Base-by-base conservation (phyloP, 2,888 invertebrate genomes). In the Tenthredo livida region DNA sequence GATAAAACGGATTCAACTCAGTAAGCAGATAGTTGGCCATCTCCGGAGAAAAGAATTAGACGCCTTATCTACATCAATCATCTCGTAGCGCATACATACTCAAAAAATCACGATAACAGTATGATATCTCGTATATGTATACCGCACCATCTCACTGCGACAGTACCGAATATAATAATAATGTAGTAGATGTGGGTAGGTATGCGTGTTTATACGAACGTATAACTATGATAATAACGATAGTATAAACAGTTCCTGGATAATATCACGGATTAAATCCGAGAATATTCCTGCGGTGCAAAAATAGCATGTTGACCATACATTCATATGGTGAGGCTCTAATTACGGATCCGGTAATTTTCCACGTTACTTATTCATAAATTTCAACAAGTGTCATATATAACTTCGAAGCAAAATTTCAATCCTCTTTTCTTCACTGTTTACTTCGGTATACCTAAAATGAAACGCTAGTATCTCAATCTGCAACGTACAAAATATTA, bases 201-300 rank as follows among this genome's bases (percentile, higher is more conserved):
- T 2, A 21, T 25, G 25, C 61, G 25, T 61, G 61, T 61, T 61
- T 61, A 61, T 61, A 61, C 61, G 12, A 21, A 61, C 54, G 6
- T 7, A n/a, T 54, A n/a, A 54, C 54, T 21, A 25, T 61, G 10
- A 25, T 61, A 25, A 61, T 25, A 10, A 61, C 67, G 15, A 29
- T 67, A 67, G 15, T 67, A 33, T 67, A 33, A 29, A 33, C 67
- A 29, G 67, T 33, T 67, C 33, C 67, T 67, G 67, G 67, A 33
- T 67, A 67, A 67, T 33, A 33, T 67, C 67, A 67, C 33, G 15
- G 17, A 67, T 67, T 67, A 6, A 33, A 67, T 33, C 5, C 21
- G 33, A 67, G 67, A 33, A 25, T 5, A 67, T 33, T 25, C 12
- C 33, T 17, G 33, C 7, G 15, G 29, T 67, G 33, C 29, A 17